A percentile compares a stretch with the other conserved stretches of the same genome.
Evolutionary conservation across 2,888 invertebrate species (phyloP).

Genomic region (Tipula vernalis): DNA sequence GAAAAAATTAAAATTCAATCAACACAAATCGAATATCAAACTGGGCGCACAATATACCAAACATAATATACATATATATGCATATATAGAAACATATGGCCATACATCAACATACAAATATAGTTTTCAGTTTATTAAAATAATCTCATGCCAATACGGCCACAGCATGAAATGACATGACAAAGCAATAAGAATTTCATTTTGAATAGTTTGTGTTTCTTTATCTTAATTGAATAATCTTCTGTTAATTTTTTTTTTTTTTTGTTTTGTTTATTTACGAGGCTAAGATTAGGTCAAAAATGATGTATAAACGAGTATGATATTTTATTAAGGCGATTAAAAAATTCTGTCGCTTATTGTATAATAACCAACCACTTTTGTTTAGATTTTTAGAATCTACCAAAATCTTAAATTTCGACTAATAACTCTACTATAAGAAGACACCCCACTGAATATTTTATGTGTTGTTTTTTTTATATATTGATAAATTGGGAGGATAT

Average conservation of each 20-base stretch:
- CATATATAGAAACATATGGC: neutral
- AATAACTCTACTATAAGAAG: neutral
- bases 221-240: constrained; percentile 4
- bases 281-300: neutral
- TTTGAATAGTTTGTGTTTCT: neutral
- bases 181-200: neutral
- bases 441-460: neutral
- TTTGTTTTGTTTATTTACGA: neutral
- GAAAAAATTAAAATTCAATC: neutral
- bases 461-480: neutral
- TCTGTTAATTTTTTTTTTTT: neutral
- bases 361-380: neutral
- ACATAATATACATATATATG: no score
- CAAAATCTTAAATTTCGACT: neutral
- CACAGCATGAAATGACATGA: neutral
- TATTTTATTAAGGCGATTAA: neutral
- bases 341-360: neutral
- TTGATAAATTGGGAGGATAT: neutral
- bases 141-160: neutral
- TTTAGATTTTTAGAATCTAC: neutral
- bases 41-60: neutral
- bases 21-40: neutral
- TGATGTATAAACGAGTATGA: neutral
- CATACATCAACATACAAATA: neutral
- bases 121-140: neutral